Conservation (phyloP, 2,113 vertebrate species). For the Leucopsar rothschildi region DNA sequence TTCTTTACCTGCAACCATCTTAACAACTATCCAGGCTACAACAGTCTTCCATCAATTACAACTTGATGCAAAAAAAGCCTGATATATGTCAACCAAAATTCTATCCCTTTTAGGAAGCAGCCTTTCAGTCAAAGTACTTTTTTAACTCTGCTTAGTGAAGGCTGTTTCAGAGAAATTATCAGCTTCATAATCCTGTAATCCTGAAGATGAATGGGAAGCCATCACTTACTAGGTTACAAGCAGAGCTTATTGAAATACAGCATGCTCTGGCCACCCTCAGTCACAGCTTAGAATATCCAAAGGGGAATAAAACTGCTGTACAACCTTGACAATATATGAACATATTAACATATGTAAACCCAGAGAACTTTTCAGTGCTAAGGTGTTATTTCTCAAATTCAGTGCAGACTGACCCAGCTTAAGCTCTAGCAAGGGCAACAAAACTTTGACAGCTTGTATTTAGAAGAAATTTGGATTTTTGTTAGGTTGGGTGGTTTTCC, state of each 20-base stretch:
- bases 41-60: not conserved
- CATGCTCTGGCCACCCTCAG: not conserved
- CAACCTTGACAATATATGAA: not conserved
- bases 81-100: not conserved
- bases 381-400: not conserved
- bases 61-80: not conserved
- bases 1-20: too few species aligned
- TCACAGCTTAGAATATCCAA: not conserved
- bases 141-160: not conserved
- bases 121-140: not conserved
- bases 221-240: not conserved
- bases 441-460: not conserved
- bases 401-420: not conserved
- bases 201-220: not conserved
- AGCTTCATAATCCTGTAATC: not conserved
- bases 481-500: not conserved
- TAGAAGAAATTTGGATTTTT: not conserved
- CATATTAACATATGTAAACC: accelerated
- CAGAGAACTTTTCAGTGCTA: not conserved
- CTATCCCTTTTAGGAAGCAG: not conserved
- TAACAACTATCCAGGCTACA: too few species aligned
- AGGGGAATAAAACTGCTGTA: not conserved
- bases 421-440: not conserved
- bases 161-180: not conserved
- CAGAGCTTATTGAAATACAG: not conserved